A percentile compares a stretch with the other conserved stretches of the same genome.
Conservation (phyloP, 2,113 vertebrate genomes). For the Chamaetylas fuelleborni region DNA sequence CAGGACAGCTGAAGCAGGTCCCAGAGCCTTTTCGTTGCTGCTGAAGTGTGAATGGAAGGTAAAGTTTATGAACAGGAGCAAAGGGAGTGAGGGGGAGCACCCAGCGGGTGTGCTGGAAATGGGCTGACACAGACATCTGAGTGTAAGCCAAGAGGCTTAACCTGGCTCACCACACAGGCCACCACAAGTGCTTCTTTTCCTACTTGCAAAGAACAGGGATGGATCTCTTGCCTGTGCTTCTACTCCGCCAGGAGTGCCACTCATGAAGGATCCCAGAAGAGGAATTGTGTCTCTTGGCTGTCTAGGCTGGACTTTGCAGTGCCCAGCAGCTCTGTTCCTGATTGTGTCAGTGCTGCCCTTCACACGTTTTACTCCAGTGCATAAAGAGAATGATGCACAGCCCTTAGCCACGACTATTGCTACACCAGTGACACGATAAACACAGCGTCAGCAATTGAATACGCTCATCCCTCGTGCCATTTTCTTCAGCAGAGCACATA, state of each 20-base stretch:
- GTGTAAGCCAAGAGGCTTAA: background rate
- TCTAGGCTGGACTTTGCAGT: background rate
- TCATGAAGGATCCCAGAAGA: background rate
- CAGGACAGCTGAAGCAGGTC: background rate
- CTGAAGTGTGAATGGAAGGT: background rate
- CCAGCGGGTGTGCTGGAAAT: background rate
- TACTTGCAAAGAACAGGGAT: background rate
- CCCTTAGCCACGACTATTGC: background rate
- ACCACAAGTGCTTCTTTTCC: background rate
- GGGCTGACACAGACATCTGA: accelerated
- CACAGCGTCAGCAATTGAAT: background rate
- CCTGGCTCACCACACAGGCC: background rate
- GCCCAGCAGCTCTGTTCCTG: background rate
- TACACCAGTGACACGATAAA: background rate
- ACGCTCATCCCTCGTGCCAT: background rate
- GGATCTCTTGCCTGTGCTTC: background rate
- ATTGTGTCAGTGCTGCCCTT: background rate
- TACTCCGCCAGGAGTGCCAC: background rate
- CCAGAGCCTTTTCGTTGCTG: background rate
- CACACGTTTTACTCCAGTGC: background rate
- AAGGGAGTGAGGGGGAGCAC: background rate
- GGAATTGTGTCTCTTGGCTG: background rate
- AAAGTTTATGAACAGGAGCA: background rate
- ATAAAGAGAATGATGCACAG: background rate
- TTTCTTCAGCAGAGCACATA: background rate